phyloP scores from a whole-genome alignment of 2,113 vertebrate species.

The Columba janthina region DNA sequence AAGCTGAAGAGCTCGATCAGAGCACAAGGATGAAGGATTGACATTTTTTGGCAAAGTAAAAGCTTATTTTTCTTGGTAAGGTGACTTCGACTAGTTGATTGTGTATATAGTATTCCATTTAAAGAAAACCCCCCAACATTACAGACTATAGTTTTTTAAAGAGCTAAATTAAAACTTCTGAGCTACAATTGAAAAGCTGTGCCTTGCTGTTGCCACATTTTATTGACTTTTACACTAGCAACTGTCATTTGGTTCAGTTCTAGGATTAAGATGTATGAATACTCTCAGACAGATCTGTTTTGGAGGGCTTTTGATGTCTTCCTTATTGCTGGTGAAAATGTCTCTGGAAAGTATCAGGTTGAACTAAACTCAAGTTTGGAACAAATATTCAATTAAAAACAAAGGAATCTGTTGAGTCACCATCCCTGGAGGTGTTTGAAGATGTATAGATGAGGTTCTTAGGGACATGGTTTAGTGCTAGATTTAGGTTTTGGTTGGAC shows the following conservation, averaged over 20 bases:
- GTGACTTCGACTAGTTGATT: neutral
- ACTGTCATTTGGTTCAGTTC: neutral
- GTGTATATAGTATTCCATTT: neutral
- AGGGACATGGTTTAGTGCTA: too few relatives aligned
- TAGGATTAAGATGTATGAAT: neutral
- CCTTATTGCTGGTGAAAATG: neutral
- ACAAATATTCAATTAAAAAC: neutral
- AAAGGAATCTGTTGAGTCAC: neutral
- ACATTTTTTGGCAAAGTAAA: neutral
- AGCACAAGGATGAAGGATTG: neutral
- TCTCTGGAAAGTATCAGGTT: neutral
- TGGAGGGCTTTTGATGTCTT: neutral
- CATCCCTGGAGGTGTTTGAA: too few relatives aligned
- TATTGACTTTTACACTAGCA: neutral
- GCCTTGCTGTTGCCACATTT: neutral
- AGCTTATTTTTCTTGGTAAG: neutral
- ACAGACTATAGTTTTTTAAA: neutral
- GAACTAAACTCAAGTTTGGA: neutral
- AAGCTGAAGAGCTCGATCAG: neutral
- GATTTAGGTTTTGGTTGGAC: too few relatives aligned
- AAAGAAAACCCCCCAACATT: rapidly evolving
- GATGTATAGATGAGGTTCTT: too few relatives aligned
- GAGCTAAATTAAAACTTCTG: neutral
- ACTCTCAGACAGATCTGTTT: neutral
- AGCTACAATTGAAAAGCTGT: neutral